These are phyloP conservation scores for Sandelia bainsii DNA, from an alignment of 2,797 vertebrate species.

Conservation along the genomic window DNA sequence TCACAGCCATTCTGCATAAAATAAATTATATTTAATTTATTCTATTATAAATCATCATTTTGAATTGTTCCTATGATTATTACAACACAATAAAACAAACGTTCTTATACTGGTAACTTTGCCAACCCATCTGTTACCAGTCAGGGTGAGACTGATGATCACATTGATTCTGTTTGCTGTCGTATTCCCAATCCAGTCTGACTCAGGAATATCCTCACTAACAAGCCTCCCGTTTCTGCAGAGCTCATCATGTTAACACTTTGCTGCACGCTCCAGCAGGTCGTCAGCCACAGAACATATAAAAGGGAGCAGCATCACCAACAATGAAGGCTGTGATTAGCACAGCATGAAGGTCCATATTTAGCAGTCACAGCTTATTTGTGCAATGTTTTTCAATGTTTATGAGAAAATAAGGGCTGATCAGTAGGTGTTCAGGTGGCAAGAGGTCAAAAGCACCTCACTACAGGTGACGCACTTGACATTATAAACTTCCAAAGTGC, in stretches of 20 bases:
- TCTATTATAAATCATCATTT: conserved; percentile 14
- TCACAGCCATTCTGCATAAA: neutral
- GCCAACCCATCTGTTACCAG: conserved; percentile 17
- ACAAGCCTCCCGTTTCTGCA: conserved; percentile 61
- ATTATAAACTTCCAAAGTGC: conserved; percentile 11
- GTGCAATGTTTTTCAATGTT: conserved; percentile 10
- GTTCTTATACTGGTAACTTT: neutral
- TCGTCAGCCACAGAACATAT: conserved; percentile 44
- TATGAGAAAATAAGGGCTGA: conserved; percentile 19
- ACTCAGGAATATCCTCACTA: conserved; percentile 69
- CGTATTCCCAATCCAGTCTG: conserved; percentile 69
- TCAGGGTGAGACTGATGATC: conserved; percentile 31
- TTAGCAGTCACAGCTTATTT: conserved; percentile 46
- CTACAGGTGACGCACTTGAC: conserved; percentile 23
- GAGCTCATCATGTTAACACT: conserved; percentile 70
- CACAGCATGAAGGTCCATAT: conserved; percentile 6
- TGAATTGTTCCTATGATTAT: conserved; percentile 1
- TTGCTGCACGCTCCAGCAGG: conserved; percentile 44
- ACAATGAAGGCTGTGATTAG: conserved; percentile 49
- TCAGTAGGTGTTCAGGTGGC: conserved; percentile 12
- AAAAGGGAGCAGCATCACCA: conserved; percentile 43
- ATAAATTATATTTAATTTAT: neutral
- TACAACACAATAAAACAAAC: neutral
- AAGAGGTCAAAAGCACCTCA: conserved; percentile 35
- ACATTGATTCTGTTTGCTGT: conserved; percentile 50